Evolutionary conservation across 2,888 invertebrate genomes (phyloP).

Genomic region (Brenthis ino): DNA sequence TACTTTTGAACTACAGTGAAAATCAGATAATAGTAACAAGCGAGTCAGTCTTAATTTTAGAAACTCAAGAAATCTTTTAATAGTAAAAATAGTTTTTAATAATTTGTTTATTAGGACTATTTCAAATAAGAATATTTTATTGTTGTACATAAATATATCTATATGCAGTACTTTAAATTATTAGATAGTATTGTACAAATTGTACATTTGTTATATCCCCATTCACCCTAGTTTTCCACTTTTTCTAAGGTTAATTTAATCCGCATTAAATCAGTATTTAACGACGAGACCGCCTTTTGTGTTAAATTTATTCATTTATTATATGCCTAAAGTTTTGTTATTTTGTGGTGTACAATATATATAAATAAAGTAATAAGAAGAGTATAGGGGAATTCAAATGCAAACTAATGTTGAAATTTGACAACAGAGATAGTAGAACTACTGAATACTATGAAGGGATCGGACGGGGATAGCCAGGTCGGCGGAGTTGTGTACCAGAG

Average conservation of each 20-base stretch:
- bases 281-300: too few relatives aligned
- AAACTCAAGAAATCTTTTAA: conserved; percentile 31
- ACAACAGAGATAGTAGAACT: conserved; percentile 63
- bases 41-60: conserved; percentile 44
- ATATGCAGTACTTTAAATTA: too few relatives aligned
- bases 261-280: too few relatives aligned
- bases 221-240: too few relatives aligned
- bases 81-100: conserved; percentile 47
- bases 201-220: too few relatives aligned
- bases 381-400: conserved; percentile 45
- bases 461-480: conserved; percentile 54
- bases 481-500: conserved; percentile 33
- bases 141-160: background rate
- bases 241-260: too few relatives aligned
- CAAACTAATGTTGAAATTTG: conserved; percentile 55
- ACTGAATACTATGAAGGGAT: conserved; percentile 60
- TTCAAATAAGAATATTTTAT: too few relatives aligned
- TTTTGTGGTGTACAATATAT: too few relatives aligned
- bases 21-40: conserved; percentile 34
- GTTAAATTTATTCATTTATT: too few relatives aligned
- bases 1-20: conserved; percentile 39
- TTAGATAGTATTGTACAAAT: too few relatives aligned
- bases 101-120: background rate
- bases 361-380: too few relatives aligned
- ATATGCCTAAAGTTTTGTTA: too few relatives aligned